These are phyloP conservation scores for western clawed frog (Xenopus tropicalis) DNA, from an alignment of 2,113 vertebrate species.

Conservation along the genomic window UCB_Xtro_10.0 CM004446.2:110258001-110258500, in stretches of 20 bases:
- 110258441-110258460: constrained; percentile 41
- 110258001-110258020: too few relatives aligned
- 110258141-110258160: not conserved
- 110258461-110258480: constrained; percentile 37
- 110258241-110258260: constrained; percentile 44
- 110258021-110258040: too few relatives aligned
- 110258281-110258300: constrained; percentile 43
- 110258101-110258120: not conserved
- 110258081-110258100: not conserved
- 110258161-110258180: constrained; percentile 37
- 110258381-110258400: constrained; percentile 41
- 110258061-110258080: too few relatives aligned
- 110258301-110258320: constrained; percentile 37
- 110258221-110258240: constrained; percentile 37
- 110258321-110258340: constrained; percentile 44
- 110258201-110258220: constrained; percentile 44
- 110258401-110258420: constrained; percentile 47
- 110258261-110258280: constrained; percentile 44
- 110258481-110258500: constrained; percentile 31
- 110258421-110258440: constrained; percentile 46
- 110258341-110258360: constrained; percentile 39
- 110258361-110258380: constrained; percentile 42
- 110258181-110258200: constrained; percentile 28
- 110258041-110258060: too few relatives aligned
- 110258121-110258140: not conserved